Conservation (phyloP, 2,888 invertebrate species). For the Agrochola lychnidis region DNA sequence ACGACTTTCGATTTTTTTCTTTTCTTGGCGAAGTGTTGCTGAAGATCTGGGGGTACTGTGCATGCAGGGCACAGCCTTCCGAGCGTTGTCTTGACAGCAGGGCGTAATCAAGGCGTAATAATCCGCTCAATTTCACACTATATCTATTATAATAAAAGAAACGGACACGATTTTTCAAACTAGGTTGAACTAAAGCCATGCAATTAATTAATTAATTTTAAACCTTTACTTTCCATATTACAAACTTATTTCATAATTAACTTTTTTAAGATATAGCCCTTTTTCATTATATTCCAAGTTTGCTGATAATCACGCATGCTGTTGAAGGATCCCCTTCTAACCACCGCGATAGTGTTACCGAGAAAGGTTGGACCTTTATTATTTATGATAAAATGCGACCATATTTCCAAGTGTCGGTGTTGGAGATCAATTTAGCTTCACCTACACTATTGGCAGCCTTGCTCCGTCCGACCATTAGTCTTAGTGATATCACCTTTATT, state of each 20-base stretch:
- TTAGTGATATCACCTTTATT: conserved; percentile 43
- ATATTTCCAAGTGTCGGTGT: conserved; percentile 71
- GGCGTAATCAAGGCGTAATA: neutral
- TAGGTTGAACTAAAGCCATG: neutral
- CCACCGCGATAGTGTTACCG: conserved; percentile 51
- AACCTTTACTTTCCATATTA: neutral
- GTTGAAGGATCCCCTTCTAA: conserved; percentile 53
- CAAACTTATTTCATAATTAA: neutral
- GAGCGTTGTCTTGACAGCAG: neutral
- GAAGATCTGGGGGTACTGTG: neutral
- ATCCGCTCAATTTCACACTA: neutral
- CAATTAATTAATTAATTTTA: neutral
- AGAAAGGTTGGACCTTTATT: conserved; percentile 63
- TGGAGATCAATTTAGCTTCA: conserved; percentile 73
- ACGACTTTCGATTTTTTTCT: neutral
- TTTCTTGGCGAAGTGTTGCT: no score
- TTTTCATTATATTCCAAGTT: neutral
- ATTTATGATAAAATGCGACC: conserved; percentile 71
- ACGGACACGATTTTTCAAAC: neutral
- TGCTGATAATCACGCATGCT: conserved; percentile 63
- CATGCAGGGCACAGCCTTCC: neutral
- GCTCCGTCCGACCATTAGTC: conserved; percentile 65
- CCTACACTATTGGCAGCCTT: conserved; percentile 64
- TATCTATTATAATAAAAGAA: neutral
- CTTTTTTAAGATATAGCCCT: neutral